A percentile compares a stretch with the other conserved stretches of the same genome.
These are phyloP conservation scores for Ptilodon capucinus DNA, from an alignment of 2,888 invertebrate species.

Conservation along the genomic window DNA sequence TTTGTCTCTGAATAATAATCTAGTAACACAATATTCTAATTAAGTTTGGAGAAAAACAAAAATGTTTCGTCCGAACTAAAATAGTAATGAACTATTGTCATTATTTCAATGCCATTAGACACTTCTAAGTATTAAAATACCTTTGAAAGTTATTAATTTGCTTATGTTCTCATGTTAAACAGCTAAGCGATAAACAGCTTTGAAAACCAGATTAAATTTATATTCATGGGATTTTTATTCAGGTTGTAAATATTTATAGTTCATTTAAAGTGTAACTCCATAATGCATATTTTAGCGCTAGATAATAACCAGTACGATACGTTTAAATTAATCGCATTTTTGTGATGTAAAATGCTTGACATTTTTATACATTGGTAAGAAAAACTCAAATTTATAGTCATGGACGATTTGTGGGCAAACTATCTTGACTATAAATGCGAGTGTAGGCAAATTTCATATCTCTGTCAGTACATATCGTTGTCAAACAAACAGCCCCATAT, in stretches of 20 bases:
- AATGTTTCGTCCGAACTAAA: neutral
- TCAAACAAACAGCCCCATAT: neutral
- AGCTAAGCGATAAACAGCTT: constrained; percentile 6
- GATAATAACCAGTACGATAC: no score
- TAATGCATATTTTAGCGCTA: neutral
- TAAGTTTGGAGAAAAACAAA: neutral
- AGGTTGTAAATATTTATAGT: neutral
- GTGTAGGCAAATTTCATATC: no score
- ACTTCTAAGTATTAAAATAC: neutral
- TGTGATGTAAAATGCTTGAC: no score
- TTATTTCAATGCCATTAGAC: neutral
- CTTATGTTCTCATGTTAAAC: constrained; percentile 12
- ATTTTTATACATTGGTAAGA: no score
- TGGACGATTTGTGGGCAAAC: no score
- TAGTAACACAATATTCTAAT: no score
- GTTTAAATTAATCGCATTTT: no score
- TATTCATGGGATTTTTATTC: neutral
- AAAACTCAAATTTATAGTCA: no score
- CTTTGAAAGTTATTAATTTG: constrained; percentile 9
- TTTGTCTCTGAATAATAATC: no score
- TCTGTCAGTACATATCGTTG: no score
- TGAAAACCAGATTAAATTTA: constrained; percentile 14
- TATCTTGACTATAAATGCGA: no score
- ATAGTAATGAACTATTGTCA: neutral
- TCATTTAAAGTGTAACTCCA: neutral